Base-by-base conservation (phyloP, 2,797 vertebrate genomes). In the Rousettus madagascariensis region DNA sequence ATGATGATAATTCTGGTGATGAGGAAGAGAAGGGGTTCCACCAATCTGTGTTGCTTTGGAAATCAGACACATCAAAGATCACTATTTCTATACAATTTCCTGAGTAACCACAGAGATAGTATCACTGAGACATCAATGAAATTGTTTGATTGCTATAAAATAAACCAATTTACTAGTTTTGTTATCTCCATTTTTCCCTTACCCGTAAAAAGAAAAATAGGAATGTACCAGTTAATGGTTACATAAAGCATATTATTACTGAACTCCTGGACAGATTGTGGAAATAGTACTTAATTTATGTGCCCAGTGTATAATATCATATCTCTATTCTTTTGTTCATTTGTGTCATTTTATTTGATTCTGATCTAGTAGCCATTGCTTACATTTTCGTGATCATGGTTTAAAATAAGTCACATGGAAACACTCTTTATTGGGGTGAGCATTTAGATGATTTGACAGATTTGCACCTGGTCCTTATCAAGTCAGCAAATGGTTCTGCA, bases 391-490 rank as follows among this genome's bases (percentile, higher is more conserved):
- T 92, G 95, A 95, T 91, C 41, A 20, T 89, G 6, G 19, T 82
- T 90, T 93, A 71, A 96, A 97, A 88, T 6, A 79, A 83, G 2
- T 93, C n/a, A 91, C 65, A 51, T 36, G 15, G 36, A 53, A 97
- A 91, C 49, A 95, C 53, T 93, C 20, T n/a, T 85, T 46, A 84
- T 20, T 83, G 86, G 66, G 79, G 33, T 90, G 71, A 95, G 38
- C 63, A 74, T 87, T 92, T 85, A 79, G 66, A 95, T 94, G 93
- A 96, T 74, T 43, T 57, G 53, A 96, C 94, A 83, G 65, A 95
- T 74, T 69, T 96, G 94, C 61, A 92, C 80, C 96, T 95, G 63
- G 94, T 63, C 75, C 59, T 91, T 77, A 94, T 80, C 96, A 97
- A 95, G 77, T 63, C 69, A 94, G 86, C 63, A 95, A 96, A 88